Percentiles rank a stretch among this genome's conserved stretches.
phyloP scores from a whole-genome alignment of 2,113 vertebrate species.

The Caretta caretta region DNA sequence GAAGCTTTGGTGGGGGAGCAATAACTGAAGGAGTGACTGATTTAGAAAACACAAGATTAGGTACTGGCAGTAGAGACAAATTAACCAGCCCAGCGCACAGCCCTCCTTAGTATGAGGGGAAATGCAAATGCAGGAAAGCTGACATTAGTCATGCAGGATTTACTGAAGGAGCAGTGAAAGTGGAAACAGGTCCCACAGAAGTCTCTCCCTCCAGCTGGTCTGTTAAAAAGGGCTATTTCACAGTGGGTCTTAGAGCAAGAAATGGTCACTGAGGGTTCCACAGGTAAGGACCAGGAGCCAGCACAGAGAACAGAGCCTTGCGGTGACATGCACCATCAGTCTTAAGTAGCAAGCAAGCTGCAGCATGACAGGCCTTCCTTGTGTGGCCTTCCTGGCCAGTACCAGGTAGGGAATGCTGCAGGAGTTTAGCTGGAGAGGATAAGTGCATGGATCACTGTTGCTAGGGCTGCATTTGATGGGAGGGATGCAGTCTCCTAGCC shows the following conservation, averaged over 20 bases:
- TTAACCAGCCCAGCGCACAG: not conserved
- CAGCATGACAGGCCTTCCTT: rapidly evolving
- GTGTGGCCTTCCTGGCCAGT: not conserved
- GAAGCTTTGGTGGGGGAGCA: not conserved
- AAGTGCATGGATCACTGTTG: constrained; percentile 18
- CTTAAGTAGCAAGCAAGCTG: not conserved
- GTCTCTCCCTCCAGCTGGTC: not conserved
- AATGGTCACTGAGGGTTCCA: not conserved
- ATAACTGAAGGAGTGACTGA: not conserved
- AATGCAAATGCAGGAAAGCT: not conserved
- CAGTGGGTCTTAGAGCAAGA: not conserved
- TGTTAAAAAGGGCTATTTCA: not conserved
- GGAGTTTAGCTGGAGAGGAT: not conserved
- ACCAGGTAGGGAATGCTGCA: constrained; percentile 5
- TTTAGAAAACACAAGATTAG: not conserved
- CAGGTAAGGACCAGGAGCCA: rapidly evolving
- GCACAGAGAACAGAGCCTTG: rapidly evolving
- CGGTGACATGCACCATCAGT: not conserved
- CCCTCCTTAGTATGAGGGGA: not conserved
- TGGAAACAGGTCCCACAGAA: not conserved
- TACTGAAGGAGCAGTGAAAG: not conserved
- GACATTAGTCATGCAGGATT: not conserved
- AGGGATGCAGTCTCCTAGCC: not conserved
- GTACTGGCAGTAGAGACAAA: not conserved
- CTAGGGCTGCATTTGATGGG: not conserved